phyloP scores from a whole-genome alignment of 2,888 invertebrate genomes.

The Charanyca ferruginea region DNA sequence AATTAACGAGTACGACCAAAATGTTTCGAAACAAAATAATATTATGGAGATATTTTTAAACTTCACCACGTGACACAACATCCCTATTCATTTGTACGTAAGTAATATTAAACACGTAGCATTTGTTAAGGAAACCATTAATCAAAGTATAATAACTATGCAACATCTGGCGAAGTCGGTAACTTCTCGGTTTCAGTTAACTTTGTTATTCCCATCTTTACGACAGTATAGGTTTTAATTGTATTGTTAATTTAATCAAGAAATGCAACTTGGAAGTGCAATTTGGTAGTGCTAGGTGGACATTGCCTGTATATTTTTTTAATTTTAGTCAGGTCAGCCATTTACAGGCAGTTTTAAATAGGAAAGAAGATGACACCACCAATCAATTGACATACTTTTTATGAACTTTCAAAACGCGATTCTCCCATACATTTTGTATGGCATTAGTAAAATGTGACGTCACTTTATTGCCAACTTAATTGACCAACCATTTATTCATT shows the following conservation, averaged over 20 bases:
- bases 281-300: no score
- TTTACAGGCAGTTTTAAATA: no score
- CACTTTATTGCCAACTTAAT: no score
- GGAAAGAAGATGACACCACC: no score
- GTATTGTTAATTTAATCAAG: conserved; percentile 34
- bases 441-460: no score
- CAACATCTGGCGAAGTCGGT: conserved; percentile 61
- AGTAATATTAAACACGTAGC: conserved; percentile 11
- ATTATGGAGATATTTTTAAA: conserved; percentile 2
- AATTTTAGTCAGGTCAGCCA: no score
- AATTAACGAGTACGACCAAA: conserved; percentile 14
- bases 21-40: conserved; percentile 5
- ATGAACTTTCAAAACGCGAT: no score
- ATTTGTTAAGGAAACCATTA: conserved; percentile 47
- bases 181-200: conserved; percentile 55
- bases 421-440: no score
- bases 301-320: no score
- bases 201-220: conserved; percentile 64
- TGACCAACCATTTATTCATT: no score
- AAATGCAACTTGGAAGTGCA: conserved; percentile 16
- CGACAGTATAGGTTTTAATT: conserved; percentile 57
- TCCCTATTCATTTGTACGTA: conserved; percentile 18
- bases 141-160: conserved; percentile 60
- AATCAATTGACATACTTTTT: no score
- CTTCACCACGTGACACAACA: conserved; percentile 7